Base-by-base conservation (phyloP, 2,113 vertebrate species). In the Phocoena phocoena region DNA sequence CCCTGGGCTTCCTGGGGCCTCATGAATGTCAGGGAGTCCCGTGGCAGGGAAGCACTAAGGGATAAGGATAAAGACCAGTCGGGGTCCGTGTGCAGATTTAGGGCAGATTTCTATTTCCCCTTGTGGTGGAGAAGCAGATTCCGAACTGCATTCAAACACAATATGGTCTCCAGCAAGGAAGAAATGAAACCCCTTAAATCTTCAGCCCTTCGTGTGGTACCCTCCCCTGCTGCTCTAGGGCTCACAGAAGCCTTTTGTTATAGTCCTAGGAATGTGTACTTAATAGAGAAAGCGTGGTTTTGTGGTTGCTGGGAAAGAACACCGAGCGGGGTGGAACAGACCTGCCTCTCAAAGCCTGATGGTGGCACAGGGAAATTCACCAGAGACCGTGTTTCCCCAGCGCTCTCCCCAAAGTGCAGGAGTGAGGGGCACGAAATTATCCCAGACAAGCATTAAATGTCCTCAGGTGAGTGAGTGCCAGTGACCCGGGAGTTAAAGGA, bases 31-130 rank as follows among this genome's bases (percentile, higher is more conserved):
- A 60, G 73, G 96, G 93, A 96, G 94, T 95, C 90, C 82, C 60
- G 13, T 63, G 93, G 85, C 95, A 97, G 96, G 91, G 97, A 98
- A 96, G 98, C 97, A 97, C 92, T 96, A 84, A 95, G 93, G 88
- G 60, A 77, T 47, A 90, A 96, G 91, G 71, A 97, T 53, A 85
- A 95, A 93, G 88, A 92, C 63, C 58, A 38, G 6, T 20, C 4
- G 8, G 67, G 80, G 86, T 83, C 95, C 58, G 89, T 1, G 28
- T 26, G 68, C 70, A 74, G 65, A 44, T 82, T 96, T 79, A 96
- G 50, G 82, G 71, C 68, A 94, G 47, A 90, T 93, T 92, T 93
- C 73, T 67, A 28, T 87, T 7, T 65, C 86, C 82, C 60, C 20
- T 23, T 13, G 41, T n/a, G 81, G 81, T 74, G 58, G 82, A 82